Percentiles rank a stretch among this genome's conserved stretches.
These are phyloP conservation scores for Trissolcus brochymenae DNA, from an alignment of 2,888 invertebrate genomes.

Conservation along the genomic window DNA sequence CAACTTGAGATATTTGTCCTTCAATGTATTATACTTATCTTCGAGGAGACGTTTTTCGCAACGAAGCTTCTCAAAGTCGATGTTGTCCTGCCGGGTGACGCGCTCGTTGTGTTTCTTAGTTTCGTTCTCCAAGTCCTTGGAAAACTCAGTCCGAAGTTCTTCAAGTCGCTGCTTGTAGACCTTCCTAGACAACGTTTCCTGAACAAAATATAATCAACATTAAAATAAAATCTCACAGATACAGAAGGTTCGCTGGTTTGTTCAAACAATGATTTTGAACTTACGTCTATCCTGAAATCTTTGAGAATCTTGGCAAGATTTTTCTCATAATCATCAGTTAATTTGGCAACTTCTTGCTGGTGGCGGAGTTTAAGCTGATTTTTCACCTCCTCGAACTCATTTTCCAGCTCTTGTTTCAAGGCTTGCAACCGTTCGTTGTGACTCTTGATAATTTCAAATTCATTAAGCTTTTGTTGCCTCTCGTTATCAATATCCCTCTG, in stretches of 20 bases:
- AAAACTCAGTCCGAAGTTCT: conserved; percentile 81
- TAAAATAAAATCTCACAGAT: background rate
- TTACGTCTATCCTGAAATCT: conserved; percentile 82
- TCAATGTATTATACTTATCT: conserved; percentile 87
- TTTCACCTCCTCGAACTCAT: conserved; percentile 71
- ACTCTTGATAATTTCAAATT: conserved; percentile 68
- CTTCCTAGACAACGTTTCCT: conserved; percentile 83
- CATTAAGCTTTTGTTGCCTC: conserved; percentile 65
- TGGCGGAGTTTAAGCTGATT: conserved; percentile 68
- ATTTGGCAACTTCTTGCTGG: conserved; percentile 70
- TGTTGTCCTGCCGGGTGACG: conserved; percentile 68
- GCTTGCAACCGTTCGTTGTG: conserved; percentile 81
- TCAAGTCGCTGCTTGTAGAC: conserved; percentile 83
- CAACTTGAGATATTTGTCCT: conserved; percentile 87
- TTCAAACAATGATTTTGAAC: conserved; percentile 49
- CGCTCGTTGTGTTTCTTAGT: conserved; percentile 70
- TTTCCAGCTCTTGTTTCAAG: conserved; percentile 77
- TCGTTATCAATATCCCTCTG: conserved; percentile 74
- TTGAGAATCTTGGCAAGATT: conserved; percentile 70
- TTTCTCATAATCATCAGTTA: conserved; percentile 75
- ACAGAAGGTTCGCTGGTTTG: too few species aligned
- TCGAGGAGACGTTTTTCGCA: conserved; percentile 84
- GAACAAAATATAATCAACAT: conserved; percentile 54
- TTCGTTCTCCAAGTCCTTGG: conserved; percentile 79
- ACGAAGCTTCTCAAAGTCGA: conserved; percentile 81